A percentile compares a stretch with the other conserved stretches of the same genome.
Conservation (phyloP, 2,888 invertebrate genomes). For the Latrodectus hesperus region DNA sequence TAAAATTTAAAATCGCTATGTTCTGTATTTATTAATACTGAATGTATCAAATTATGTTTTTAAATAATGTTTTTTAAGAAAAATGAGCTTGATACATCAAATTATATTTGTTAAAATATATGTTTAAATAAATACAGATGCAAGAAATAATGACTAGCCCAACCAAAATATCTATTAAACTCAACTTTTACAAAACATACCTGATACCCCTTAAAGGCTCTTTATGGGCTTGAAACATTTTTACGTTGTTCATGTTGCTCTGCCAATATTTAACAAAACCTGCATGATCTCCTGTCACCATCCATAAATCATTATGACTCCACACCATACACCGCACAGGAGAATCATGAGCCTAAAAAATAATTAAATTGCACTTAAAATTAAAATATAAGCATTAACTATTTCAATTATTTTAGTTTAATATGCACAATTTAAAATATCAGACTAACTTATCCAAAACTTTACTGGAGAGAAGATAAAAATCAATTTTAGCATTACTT, state of each 20-base stretch:
- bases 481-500: too few species aligned
- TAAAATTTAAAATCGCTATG: too few species aligned
- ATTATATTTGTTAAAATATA: too few species aligned
- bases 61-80: too few species aligned
- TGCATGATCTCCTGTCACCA: conserved; percentile 99
- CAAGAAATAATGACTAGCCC: too few species aligned
- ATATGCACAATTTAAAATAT: too few species aligned
- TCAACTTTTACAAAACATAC: conserved; percentile 77
- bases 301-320: conserved; percentile 99
- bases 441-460: too few species aligned
- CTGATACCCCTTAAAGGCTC: conserved; percentile 99
- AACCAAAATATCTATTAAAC: not conserved
- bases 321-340: conserved; percentile 99
- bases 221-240: conserved; percentile 99
- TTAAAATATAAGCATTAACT: not conserved
- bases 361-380: not conserved
- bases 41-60: too few species aligned
- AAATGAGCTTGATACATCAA: too few species aligned
- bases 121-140: too few species aligned
- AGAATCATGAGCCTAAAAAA: conserved; percentile 93
- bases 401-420: not conserved
- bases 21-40: too few species aligned
- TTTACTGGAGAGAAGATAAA: too few species aligned
- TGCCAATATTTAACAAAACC: conserved; percentile 99
- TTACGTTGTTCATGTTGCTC: conserved; percentile 99